phyloP scores from a whole-genome alignment of 2,888 invertebrate species.

The Drosophila greeni region DNA sequence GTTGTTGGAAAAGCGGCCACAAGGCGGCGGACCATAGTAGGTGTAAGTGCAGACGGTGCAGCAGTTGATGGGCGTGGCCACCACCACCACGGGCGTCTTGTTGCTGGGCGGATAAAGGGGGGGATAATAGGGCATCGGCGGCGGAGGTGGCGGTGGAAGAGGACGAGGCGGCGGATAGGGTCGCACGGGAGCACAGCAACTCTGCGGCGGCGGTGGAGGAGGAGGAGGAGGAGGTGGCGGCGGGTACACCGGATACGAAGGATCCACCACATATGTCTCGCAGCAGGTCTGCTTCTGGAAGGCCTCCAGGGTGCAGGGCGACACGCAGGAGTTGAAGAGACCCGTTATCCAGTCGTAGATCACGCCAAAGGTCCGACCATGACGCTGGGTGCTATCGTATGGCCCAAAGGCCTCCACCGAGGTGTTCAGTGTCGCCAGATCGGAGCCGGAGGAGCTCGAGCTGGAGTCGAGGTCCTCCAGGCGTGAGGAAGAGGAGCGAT shows the following conservation, averaged over 20 bases:
- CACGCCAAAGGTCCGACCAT: conserved; percentile 64
- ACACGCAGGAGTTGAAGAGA: conserved; percentile 56
- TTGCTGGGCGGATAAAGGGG: conserved; percentile 28
- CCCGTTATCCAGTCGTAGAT: conserved; percentile 64
- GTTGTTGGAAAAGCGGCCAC: conserved; percentile 49
- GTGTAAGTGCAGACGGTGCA: conserved; percentile 66
- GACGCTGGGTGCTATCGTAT: conserved; percentile 58
- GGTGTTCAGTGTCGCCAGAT: conserved; percentile 37
- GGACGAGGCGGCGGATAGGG: conserved; percentile 12
- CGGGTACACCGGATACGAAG: conserved; percentile 39
- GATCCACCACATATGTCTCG: conserved; percentile 45
- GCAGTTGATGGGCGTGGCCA: conserved; percentile 64
- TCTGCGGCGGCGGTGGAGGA: conserved; percentile 4
- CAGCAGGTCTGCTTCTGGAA: conserved; percentile 70
- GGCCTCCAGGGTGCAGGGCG: conserved; percentile 70
- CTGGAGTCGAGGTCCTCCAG: conserved; percentile 46
- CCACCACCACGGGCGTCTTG: conserved; percentile 52
- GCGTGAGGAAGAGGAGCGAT: conserved; percentile 49
- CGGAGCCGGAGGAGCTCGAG: not conserved
- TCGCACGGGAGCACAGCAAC: conserved; percentile 37
- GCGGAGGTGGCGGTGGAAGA: conserved; percentile 18
- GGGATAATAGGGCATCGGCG: conserved; percentile 12
- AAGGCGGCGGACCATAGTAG: conserved; percentile 73
- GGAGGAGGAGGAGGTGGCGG: conserved; percentile 39
- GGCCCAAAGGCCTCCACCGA: conserved; percentile 63